Conservation (phyloP, 2,888 invertebrate species). For the Agrotis segetum region DNA sequence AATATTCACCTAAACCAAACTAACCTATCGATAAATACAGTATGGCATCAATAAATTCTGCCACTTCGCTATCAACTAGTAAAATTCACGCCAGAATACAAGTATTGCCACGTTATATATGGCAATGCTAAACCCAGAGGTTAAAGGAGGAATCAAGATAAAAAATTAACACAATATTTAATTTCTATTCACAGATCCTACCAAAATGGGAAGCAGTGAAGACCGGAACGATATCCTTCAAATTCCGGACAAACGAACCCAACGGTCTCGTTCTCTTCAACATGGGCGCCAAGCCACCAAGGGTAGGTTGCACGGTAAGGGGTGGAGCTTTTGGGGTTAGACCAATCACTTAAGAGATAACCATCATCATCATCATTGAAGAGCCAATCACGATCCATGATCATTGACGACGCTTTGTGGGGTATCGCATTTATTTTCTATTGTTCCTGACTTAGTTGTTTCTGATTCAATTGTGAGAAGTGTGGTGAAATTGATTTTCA, state of each 20-base stretch:
- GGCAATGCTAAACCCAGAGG: too few species aligned
- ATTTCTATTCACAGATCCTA: constrained; percentile 92
- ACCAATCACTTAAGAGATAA: constrained; percentile 75
- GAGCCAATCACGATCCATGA: constrained; percentile 54
- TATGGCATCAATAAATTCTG: too few species aligned
- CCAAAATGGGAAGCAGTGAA: constrained; percentile 98
- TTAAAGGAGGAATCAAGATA: too few species aligned
- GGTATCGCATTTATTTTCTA: constrained; percentile 60
- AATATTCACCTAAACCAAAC: too few species aligned
- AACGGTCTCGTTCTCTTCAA: constrained; percentile 98
- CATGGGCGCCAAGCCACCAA: constrained; percentile 94
- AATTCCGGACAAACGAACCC: constrained; percentile 98
- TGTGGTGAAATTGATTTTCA: constrained; percentile 39
- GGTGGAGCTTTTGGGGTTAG: constrained; percentile 90
- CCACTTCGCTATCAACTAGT: too few species aligned
- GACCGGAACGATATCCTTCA: constrained; percentile 97
- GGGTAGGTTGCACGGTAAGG: constrained; percentile 93
- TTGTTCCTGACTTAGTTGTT: constrained; percentile 43
- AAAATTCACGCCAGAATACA: too few species aligned
- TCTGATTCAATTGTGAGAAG: constrained; percentile 25
- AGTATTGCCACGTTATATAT: too few species aligned
- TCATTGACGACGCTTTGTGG: constrained; percentile 61
- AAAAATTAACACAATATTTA: background rate
- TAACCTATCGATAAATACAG: too few species aligned
- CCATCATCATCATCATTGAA: constrained; percentile 69